Percentiles rank a stretch among this genome's conserved stretches.
These are phyloP conservation scores for Harpagifer antarcticus DNA, from an alignment of 2,797 vertebrate species.

Conservation along the genomic window DNA sequence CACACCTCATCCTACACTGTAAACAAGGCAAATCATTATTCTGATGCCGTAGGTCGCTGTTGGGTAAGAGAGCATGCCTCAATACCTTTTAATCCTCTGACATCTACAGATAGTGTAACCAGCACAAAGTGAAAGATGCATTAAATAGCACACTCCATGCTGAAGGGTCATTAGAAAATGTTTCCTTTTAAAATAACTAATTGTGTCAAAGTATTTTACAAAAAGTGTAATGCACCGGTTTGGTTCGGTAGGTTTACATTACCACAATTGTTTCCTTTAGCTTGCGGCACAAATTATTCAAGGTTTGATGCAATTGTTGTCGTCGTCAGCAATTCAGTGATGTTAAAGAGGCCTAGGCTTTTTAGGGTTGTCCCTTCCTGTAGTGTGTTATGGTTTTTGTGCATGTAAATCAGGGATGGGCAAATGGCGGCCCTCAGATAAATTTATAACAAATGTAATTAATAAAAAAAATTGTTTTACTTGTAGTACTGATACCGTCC, in stretches of 20 bases:
- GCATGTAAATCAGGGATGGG: too few species aligned
- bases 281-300: background rate
- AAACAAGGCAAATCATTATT: slow-evolving; percentile 18
- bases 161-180: slow-evolving; percentile 7
- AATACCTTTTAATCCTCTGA: slow-evolving; percentile 4
- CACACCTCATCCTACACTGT: slow-evolving; percentile 21
- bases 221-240: background rate
- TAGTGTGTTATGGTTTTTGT: too few species aligned
- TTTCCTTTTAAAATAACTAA: background rate
- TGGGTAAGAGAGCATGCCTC: slow-evolving; percentile 1
- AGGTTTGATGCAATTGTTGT: background rate
- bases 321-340: background rate
- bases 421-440: too few species aligned
- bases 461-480: too few species aligned
- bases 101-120: slow-evolving; percentile 20
- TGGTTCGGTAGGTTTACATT: background rate
- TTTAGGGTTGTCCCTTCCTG: too few species aligned
- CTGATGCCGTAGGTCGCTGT: slow-evolving; percentile 19
- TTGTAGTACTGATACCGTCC: too few species aligned
- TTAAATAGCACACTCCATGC: background rate
- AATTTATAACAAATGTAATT: too few species aligned
- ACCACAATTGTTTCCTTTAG: background rate
- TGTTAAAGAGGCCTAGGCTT: background rate
- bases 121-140: slow-evolving; percentile 22
- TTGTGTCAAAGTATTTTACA: background rate